Conservation (phyloP, 1,140 invertebrate species). For the Rhopalosiphum maidis region DNA sequence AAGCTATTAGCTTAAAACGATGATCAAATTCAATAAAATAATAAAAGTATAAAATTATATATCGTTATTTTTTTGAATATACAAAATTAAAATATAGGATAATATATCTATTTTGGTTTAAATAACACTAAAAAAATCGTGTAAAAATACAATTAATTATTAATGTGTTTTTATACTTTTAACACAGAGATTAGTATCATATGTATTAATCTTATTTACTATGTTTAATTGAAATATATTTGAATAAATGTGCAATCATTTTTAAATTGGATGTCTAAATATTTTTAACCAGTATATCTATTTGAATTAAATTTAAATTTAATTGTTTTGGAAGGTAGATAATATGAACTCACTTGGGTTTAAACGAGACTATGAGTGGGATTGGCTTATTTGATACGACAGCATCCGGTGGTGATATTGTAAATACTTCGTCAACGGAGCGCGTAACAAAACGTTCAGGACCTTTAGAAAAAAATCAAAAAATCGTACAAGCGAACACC, state of each 20-base stretch:
- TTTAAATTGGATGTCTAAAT: too few relatives aligned
- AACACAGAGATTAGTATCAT: neutral
- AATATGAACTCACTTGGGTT: slow-evolving; percentile 21
- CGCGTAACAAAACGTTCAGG: neutral
- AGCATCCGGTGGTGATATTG: neutral
- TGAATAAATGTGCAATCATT: too few relatives aligned
- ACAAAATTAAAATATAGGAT: neutral
- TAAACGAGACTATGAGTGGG: neutral
- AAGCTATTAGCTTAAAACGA: neutral
- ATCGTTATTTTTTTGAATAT: neutral
- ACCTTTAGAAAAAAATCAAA: slow-evolving; percentile 26
- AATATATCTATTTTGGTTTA: neutral
- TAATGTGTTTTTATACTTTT: neutral
- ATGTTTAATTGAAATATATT: neutral
- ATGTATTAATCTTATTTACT: neutral
- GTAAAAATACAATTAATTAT: neutral
- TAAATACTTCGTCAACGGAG: neutral
- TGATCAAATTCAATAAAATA: neutral
- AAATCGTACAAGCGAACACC: neutral
- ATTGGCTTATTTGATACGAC: neutral
- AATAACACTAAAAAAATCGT: neutral
- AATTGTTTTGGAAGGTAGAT: neutral
- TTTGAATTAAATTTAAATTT: neutral
- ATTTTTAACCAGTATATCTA: neutral
- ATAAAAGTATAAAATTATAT: neutral